Evolutionary conservation across 2,888 invertebrate genomes (phyloP).

Genomic region (Neocrepidodera transversa): DNA sequence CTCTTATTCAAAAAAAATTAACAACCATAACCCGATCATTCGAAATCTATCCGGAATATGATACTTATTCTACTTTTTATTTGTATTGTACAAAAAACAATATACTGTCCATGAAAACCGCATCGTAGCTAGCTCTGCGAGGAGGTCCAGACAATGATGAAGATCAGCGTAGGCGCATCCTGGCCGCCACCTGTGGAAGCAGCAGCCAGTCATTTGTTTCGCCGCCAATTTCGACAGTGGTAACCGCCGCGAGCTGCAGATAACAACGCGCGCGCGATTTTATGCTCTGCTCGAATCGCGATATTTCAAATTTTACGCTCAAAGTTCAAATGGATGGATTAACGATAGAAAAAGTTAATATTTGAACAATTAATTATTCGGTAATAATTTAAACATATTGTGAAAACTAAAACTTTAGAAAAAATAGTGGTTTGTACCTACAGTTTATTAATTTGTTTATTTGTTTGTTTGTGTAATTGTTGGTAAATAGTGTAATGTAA

Average conservation of each 20-base stretch:
- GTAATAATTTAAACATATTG: no score
- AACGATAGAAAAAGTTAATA: no score
- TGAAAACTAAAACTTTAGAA: no score
- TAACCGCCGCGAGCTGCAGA: background rate
- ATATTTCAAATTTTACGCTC: background rate
- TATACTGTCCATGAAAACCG: background rate
- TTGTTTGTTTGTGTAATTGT: no score
- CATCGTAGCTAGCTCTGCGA: background rate
- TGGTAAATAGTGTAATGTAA: no score
- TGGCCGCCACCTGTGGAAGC: slow-evolving; percentile 15
- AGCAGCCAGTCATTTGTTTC: background rate
- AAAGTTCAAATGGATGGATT: no score
- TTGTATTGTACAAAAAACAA: background rate
- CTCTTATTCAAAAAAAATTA: no score
- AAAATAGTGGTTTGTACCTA: no score
- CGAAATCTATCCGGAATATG: no score
- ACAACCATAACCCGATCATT: no score
- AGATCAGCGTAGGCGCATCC: slow-evolving; percentile 1
- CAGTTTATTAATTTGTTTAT: no score
- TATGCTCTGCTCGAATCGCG: background rate
- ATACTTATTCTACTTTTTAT: background rate
- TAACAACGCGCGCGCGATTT: background rate
- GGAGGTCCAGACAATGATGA: background rate
- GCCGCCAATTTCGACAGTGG: slow-evolving; percentile 11
- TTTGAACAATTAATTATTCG: no score